These are phyloP conservation scores for Pelecanus crispus DNA, from an alignment of 2,113 vertebrate genomes.

Conservation along the genomic window DNA sequence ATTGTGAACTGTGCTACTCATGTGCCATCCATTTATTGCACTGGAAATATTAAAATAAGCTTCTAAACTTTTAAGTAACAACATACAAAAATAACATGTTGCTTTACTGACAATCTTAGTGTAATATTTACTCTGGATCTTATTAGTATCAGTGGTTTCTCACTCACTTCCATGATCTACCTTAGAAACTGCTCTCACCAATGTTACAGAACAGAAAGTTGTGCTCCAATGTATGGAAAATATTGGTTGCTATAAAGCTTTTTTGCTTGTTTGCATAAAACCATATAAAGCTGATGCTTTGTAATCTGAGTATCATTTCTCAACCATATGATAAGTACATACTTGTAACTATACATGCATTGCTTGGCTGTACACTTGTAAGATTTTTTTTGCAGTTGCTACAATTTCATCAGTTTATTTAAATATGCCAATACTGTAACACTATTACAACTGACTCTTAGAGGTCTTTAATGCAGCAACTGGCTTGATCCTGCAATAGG, in stretches of 20 bases:
- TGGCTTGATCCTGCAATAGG: neutral
- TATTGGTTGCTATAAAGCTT: neutral
- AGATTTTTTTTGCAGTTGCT: neutral
- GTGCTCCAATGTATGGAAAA: neutral
- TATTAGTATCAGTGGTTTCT: neutral
- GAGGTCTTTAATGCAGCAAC: neutral
- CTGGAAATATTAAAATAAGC: neutral
- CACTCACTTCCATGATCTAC: neutral
- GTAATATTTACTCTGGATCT: neutral
- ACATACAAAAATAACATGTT: neutral
- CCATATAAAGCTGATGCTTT: neutral
- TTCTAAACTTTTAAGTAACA: neutral
- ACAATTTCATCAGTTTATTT: neutral
- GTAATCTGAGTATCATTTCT: neutral
- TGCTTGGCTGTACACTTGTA: neutral
- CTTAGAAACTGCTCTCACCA: neutral
- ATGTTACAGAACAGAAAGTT: neutral
- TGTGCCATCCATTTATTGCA: neutral
- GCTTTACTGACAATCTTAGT: neutral
- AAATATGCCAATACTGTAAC: neutral
- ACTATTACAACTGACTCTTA: neutral
- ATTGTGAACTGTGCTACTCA: neutral
- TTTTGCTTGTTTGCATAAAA: neutral
- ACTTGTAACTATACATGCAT: neutral
- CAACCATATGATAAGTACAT: neutral